Evolutionary conservation across 2,888 invertebrate species (phyloP).

Genomic region (Xestoiulus laeticollis): DNA sequence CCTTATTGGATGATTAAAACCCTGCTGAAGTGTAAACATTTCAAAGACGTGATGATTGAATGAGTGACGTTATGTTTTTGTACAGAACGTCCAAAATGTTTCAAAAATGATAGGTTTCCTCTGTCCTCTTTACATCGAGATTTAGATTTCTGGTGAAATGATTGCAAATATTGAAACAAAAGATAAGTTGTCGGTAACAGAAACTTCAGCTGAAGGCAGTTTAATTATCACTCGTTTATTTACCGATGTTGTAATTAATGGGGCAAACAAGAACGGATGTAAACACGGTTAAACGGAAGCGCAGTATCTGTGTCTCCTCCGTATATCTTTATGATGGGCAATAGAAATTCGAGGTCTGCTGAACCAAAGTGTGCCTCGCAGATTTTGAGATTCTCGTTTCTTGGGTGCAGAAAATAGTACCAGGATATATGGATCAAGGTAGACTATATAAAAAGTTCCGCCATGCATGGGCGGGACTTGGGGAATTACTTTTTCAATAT

Average conservation of each 20-base stretch:
- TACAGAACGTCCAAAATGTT: too few species aligned
- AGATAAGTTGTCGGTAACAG: background rate
- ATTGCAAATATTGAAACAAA: background rate
- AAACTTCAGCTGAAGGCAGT: background rate
- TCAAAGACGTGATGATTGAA: too few species aligned
- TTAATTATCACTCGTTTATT: background rate
- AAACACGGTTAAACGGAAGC: constrained; percentile 11
- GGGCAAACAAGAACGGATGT: background rate
- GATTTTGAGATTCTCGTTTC: background rate
- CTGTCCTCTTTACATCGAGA: too few species aligned
- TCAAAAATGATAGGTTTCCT: too few species aligned
- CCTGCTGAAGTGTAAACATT: too few species aligned
- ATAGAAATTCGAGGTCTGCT: background rate
- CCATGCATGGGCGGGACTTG: background rate
- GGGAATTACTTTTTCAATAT: background rate
- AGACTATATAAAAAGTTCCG: background rate
- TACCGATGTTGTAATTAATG: background rate
- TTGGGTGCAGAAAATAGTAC: background rate
- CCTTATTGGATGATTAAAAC: too few species aligned
- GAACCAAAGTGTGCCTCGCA: background rate
- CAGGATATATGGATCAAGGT: background rate
- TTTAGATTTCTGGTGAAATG: too few species aligned
- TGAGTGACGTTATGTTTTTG: too few species aligned
- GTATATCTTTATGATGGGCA: background rate
- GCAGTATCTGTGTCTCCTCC: background rate